Conservation (phyloP, 2,888 invertebrate species). For the Bombyx huttoni region DNA sequence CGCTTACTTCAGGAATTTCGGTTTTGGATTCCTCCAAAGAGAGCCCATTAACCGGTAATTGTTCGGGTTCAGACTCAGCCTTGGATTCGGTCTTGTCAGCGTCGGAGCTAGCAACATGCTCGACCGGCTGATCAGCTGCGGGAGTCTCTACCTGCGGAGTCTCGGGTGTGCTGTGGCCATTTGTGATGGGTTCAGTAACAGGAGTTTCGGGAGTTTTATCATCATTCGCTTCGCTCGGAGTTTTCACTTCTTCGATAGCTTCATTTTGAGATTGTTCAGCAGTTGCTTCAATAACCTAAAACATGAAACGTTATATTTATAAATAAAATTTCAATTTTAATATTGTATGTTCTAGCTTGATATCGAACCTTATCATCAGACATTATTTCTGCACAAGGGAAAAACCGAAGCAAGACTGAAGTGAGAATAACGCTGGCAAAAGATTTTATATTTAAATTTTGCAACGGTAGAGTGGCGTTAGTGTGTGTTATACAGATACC, state of each 20-base stretch:
- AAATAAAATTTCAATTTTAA: not conserved
- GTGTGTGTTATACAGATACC: constrained; percentile 25
- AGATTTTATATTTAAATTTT: constrained; percentile 44
- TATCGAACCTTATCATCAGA: constrained; percentile 39
- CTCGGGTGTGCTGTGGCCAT: constrained; percentile 59
- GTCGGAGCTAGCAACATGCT: constrained; percentile 18
- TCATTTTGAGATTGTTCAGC: constrained; percentile 41
- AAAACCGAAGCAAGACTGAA: constrained; percentile 38
- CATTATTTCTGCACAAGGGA: constrained; percentile 30
- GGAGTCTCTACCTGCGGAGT: constrained; percentile 36
- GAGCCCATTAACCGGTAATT: constrained; percentile 54
- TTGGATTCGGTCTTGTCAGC: constrained; percentile 29
- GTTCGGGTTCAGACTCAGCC: constrained; percentile 36
- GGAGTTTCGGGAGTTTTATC: constrained; percentile 65
- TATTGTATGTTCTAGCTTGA: not conserved
- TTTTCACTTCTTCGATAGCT: constrained; percentile 37
- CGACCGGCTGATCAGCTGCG: constrained; percentile 13
- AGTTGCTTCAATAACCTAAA: constrained; percentile 51
- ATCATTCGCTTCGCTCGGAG: constrained; percentile 38
- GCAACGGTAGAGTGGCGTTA: constrained; percentile 47
- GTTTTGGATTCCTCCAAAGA: constrained; percentile 45
- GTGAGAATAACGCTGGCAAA: constrained; percentile 28
- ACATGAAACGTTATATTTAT: constrained; percentile 7
- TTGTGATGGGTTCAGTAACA: constrained; percentile 59
- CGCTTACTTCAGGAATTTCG: constrained; percentile 28